These are phyloP conservation scores for Protomyctophum bolini DNA, from an alignment of 2,113 vertebrate species.

Conservation along the genomic window DNA sequence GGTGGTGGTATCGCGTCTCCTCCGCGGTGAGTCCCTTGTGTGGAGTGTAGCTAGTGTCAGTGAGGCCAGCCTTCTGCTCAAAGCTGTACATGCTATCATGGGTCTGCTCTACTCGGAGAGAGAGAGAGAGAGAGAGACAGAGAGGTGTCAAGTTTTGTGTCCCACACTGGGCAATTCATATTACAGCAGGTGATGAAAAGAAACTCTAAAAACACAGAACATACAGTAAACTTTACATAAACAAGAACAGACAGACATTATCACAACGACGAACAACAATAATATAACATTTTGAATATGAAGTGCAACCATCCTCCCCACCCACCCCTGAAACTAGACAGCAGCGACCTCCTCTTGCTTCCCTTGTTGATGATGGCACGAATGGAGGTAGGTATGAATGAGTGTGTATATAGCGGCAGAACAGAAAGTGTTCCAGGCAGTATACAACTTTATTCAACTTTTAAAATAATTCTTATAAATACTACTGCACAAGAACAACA, in stretches of 20 bases:
- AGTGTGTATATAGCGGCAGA: too few relatives aligned
- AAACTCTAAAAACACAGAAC: neutral
- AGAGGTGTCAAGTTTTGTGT: neutral
- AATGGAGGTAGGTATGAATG: too few relatives aligned
- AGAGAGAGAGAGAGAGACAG: neutral
- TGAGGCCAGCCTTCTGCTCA: constrained; percentile 91
- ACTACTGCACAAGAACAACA: too few relatives aligned
- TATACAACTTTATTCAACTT: too few relatives aligned
- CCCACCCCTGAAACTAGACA: too few relatives aligned
- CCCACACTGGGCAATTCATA: neutral
- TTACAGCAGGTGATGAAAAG: neutral
- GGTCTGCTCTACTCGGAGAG: constrained; percentile 84
- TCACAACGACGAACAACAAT: neutral
- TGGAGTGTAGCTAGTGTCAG: constrained; percentile 90
- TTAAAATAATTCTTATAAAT: too few relatives aligned
- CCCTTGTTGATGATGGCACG: too few relatives aligned
- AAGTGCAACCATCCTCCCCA: too few relatives aligned
- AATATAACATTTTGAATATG: neutral
- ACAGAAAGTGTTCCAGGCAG: too few relatives aligned
- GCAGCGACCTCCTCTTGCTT: too few relatives aligned
- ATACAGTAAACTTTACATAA: neutral
- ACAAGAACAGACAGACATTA: too few relatives aligned
- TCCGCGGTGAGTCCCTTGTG: constrained; percentile 95
- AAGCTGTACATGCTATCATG: constrained; percentile 94
- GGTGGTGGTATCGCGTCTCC: constrained; percentile 88